phyloP scores from a whole-genome alignment of 2,113 vertebrate species.

The Mustelus asterias region DNA sequence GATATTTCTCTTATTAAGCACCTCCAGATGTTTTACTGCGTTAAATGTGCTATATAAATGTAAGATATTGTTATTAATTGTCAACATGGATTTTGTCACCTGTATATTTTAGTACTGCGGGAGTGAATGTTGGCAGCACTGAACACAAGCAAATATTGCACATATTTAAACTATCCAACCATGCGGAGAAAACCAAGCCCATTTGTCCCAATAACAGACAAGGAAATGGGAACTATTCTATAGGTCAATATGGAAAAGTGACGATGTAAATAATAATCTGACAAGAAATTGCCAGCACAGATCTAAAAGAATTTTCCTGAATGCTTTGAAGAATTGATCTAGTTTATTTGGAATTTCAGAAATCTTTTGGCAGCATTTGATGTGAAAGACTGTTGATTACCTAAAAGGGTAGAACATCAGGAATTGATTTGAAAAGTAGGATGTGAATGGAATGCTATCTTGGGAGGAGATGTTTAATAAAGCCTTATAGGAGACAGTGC shows the following conservation, averaged over 20 bases:
- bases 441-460: not conserved
- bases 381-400: not conserved
- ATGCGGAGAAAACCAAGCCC: not conserved
- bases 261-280: not conserved
- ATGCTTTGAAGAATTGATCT: not conserved
- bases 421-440: slow-evolving; percentile 19
- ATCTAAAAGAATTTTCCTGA: not conserved
- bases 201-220: not conserved
- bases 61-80: not conserved
- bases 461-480: not conserved
- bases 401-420: not conserved
- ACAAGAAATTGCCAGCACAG: not conserved
- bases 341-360: not conserved
- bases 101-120: not conserved
- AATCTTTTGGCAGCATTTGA: not conserved
- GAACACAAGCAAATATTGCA: not conserved
- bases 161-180: not conserved
- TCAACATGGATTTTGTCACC: not conserved
- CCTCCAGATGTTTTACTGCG: not conserved
- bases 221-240: not conserved
- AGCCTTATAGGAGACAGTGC: not conserved
- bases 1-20: not conserved
- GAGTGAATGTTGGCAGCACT: not conserved
- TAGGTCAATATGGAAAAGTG: not conserved
- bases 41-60: not conserved